Conservation (phyloP, 53 echinoderm and acorn worm genomes). For the Crossaster papposus region DNA sequence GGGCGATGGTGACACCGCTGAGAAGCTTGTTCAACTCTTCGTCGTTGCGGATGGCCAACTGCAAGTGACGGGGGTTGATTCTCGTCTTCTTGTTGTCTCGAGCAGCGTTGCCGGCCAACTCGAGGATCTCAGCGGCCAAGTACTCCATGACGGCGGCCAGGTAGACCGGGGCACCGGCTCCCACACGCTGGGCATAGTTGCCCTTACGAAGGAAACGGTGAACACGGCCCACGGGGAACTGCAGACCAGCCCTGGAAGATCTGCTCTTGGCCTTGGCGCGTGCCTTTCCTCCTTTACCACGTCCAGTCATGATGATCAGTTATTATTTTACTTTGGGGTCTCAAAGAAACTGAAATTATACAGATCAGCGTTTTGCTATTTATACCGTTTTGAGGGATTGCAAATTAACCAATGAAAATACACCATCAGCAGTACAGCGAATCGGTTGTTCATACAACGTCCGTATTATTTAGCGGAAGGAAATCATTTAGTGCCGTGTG, state of each 20-base stretch:
- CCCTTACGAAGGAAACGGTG: constrained; percentile 83
- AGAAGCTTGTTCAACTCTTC: constrained; percentile 93
- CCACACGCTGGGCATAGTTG: constrained; percentile 77
- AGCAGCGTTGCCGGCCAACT: constrained; percentile 94
- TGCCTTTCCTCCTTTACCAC: constrained; percentile 81
- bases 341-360: background rate
- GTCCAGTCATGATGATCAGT: constrained; percentile 80
- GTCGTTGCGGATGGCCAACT: constrained; percentile 91
- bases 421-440: too few species aligned
- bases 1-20: constrained; percentile 87
- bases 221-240: constrained; percentile 89
- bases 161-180: constrained; percentile 88
- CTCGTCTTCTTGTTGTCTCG: constrained; percentile 96
- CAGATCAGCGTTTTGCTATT: background rate
- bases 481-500: constrained; percentile 8
- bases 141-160: constrained; percentile 85
- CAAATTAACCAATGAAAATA: constrained; percentile 13
- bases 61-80: constrained; percentile 89
- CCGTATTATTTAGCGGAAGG: background rate
- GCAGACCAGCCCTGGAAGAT: constrained; percentile 75
- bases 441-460: constrained; percentile 12
- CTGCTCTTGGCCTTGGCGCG: constrained; percentile 75
- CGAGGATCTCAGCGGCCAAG: constrained; percentile 87
- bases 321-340: background rate
- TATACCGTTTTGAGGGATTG: constrained; percentile 1